Percentiles rank a stretch among this genome's conserved stretches.
phyloP scores from a whole-genome alignment of 2,113 vertebrate species.

The Mobula birostris region DNA sequence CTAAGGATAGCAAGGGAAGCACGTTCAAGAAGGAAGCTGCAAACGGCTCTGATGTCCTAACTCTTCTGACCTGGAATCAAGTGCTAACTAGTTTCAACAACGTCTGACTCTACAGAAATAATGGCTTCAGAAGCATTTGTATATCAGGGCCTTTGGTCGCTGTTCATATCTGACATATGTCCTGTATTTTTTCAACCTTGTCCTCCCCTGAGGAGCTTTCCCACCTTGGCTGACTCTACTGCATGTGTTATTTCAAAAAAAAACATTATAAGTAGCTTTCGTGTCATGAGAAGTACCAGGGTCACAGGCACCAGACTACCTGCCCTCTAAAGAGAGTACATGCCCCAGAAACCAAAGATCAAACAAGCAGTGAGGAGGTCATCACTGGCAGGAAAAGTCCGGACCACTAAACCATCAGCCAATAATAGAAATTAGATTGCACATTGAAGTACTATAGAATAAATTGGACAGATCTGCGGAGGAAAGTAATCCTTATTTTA shows the following conservation, averaged over 20 bases:
- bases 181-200: slow-evolving; percentile 33
- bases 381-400: slow-evolving; percentile 57
- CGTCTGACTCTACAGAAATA: neutral
- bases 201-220: neutral
- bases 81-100: neutral
- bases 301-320: slow-evolving; percentile 60
- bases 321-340: slow-evolving; percentile 55
- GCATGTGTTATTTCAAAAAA: slow-evolving; percentile 51
- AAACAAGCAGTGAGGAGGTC: slow-evolving; percentile 55
- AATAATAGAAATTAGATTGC: slow-evolving; percentile 51
- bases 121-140: slow-evolving; percentile 33
- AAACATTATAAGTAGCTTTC: slow-evolving; percentile 50
- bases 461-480: neutral
- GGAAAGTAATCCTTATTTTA: neutral
- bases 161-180: slow-evolving; percentile 40
- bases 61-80: neutral
- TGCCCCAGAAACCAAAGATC: slow-evolving; percentile 55
- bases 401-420: slow-evolving; percentile 41
- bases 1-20: neutral
- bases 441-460: neutral
- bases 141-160: slow-evolving; percentile 41
- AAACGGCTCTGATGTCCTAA: neutral
- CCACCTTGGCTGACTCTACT: slow-evolving; percentile 35
- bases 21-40: neutral
- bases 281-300: slow-evolving; percentile 56